These are phyloP conservation scores for Euzetes globulus DNA, from an alignment of 2,888 invertebrate genomes.

Conservation along the genomic window DNA sequence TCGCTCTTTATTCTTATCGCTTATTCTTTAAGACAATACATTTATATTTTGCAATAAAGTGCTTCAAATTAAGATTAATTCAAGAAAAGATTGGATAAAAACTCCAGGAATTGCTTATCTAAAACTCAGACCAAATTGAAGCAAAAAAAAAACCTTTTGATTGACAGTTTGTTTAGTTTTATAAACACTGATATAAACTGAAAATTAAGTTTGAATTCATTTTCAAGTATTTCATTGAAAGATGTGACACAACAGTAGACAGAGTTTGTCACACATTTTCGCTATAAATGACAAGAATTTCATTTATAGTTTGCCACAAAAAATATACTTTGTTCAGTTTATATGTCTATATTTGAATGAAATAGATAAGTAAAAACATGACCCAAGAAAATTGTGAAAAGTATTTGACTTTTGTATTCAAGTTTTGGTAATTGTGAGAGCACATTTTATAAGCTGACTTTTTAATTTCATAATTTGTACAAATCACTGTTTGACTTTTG, in stretches of 20 bases:
- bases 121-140: not conserved
- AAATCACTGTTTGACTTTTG: too few species aligned
- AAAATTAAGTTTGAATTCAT: not conserved
- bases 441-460: too few species aligned
- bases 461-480: too few species aligned
- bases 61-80: too few species aligned
- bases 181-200: not conserved
- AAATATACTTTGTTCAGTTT: not conserved
- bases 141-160: not conserved
- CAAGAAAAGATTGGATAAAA: too few species aligned
- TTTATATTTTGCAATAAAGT: too few species aligned
- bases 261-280: not conserved
- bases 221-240: not conserved
- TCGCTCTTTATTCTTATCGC: not conserved
- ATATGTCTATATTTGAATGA: too few species aligned
- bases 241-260: not conserved
- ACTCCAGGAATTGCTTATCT: not conserved
- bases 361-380: too few species aligned
- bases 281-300: constrained; percentile 5
- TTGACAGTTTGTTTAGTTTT: not conserved
- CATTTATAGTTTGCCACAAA: not conserved
- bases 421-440: too few species aligned
- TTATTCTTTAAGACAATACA: not conserved
- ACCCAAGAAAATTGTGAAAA: too few species aligned
- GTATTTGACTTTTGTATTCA: too few species aligned